These are phyloP conservation scores for Leptopterna dolabrata DNA, from an alignment of 2,888 invertebrate genomes.

Conservation along the genomic window DNA sequence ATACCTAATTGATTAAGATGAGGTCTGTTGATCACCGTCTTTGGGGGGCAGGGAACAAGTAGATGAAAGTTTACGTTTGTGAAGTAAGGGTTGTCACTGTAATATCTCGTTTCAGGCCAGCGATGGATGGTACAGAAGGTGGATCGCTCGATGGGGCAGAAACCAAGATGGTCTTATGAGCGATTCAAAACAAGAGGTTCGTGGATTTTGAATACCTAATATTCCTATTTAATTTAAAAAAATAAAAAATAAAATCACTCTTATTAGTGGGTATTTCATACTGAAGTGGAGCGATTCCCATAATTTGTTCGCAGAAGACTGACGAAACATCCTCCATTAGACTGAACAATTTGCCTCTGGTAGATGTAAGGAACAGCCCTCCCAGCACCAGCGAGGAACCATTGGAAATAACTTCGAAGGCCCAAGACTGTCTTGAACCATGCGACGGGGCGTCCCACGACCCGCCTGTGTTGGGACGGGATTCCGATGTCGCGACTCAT, in stretches of 20 bases:
- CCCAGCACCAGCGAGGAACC: neutral
- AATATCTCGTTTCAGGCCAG: slow-evolving; percentile 57
- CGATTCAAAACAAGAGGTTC: neutral
- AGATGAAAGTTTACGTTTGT: no score
- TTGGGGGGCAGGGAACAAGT: no score
- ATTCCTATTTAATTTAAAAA: no score
- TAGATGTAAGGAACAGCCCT: neutral
- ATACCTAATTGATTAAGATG: no score
- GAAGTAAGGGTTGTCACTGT: no score
- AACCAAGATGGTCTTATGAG: neutral
- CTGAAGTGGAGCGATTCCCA: neutral
- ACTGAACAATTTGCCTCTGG: slow-evolving; percentile 46
- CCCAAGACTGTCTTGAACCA: neutral
- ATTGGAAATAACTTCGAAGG: neutral
- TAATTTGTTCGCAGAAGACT: slow-evolving; percentile 37
- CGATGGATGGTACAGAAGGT: slow-evolving; percentile 59
- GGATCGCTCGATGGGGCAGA: slow-evolving; percentile 56
- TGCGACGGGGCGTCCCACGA: neutral
- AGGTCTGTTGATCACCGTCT: no score
- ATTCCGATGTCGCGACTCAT: slow-evolving; percentile 15
- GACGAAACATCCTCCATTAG: slow-evolving; percentile 38
- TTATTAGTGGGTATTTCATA: no score
- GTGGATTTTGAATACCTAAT: neutral
- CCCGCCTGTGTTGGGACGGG: slow-evolving; percentile 4
- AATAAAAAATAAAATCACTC: no score